phyloP scores from a whole-genome alignment of 2,888 invertebrate genomes.

The Luffia ferchaultella region DNA sequence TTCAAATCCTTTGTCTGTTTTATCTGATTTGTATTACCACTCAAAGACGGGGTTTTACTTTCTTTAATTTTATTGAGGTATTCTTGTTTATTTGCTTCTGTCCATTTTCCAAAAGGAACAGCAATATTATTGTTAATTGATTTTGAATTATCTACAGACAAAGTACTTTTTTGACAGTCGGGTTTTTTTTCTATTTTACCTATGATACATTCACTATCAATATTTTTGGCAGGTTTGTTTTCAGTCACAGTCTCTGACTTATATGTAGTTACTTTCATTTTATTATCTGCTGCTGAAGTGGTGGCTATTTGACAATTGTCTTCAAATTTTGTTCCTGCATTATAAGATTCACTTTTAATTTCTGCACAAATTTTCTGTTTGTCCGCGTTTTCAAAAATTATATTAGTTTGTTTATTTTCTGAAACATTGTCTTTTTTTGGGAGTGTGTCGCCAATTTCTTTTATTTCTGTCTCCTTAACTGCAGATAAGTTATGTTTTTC shows the following conservation, averaged over 20 bases:
- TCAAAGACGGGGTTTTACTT: slow-evolving; percentile 32
- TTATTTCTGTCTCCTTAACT: no score
- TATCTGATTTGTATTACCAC: slow-evolving; percentile 42
- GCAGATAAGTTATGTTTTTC: no score
- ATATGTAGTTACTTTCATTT: no score
- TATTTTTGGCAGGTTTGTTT: neutral
- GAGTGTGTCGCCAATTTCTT: no score
- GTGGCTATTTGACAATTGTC: neutral
- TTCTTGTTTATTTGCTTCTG: slow-evolving; percentile 50
- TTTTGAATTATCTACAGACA: slow-evolving; percentile 19
- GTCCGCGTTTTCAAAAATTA: neutral
- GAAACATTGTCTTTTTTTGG: no score
- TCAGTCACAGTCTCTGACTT: neutral
- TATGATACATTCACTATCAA: neutral
- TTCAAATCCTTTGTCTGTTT: slow-evolving; percentile 56
- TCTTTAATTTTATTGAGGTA: slow-evolving; percentile 53
- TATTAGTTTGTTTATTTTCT: no score
- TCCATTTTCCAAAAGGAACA: slow-evolving; percentile 59
- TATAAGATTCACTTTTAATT: neutral
- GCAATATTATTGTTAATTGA: slow-evolving; percentile 34
- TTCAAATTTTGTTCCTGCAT: neutral
- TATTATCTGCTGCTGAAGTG: no score
- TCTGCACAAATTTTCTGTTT: neutral
- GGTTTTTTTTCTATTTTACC: slow-evolving; percentile 9
- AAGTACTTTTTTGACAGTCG: slow-evolving; percentile 14